Conservation (phyloP, 2,113 vertebrate species). For the Halichoerus grypus region DNA sequence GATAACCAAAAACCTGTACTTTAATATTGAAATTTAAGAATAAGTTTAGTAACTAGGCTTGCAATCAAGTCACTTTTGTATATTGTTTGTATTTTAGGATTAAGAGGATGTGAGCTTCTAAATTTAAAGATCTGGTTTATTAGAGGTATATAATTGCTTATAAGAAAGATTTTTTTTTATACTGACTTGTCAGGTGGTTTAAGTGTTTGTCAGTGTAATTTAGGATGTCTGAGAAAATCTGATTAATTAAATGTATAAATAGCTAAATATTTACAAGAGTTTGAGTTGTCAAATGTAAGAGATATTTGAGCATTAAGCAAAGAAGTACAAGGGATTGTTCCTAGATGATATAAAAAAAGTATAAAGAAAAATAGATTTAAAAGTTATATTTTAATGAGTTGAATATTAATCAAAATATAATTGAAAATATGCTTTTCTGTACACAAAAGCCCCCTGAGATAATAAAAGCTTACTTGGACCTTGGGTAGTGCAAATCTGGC, state of each 20-base stretch:
- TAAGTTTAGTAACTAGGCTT: neutral
- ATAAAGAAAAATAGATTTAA: constrained; percentile 5
- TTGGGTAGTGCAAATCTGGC: neutral
- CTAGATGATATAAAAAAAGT: constrained; percentile 34
- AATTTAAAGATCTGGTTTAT: constrained; percentile 55
- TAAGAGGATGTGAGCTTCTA: constrained; percentile 1
- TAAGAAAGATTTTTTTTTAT: constrained; percentile 11
- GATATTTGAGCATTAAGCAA: constrained; percentile 24
- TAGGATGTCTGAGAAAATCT: constrained; percentile 50
- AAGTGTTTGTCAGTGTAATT: neutral
- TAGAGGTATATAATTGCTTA: constrained; percentile 30
- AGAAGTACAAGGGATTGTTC: neutral
- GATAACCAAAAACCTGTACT: neutral
- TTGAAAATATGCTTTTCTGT: constrained; percentile 9
- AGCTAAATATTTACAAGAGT: constrained; percentile 35
- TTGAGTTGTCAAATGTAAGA: constrained; percentile 36
- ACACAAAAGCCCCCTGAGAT: neutral
- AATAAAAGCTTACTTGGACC: neutral
- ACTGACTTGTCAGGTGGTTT: neutral
- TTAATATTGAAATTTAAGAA: constrained; percentile 56
- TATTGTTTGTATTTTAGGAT: constrained; percentile 24
- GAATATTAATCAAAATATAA: neutral
- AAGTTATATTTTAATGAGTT: constrained; percentile 20
- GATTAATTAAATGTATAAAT: constrained; percentile 28
- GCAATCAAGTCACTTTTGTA: neutral